phyloP scores from a whole-genome alignment of 2,888 invertebrate genomes.

The Pedicia rivosa region DNA sequence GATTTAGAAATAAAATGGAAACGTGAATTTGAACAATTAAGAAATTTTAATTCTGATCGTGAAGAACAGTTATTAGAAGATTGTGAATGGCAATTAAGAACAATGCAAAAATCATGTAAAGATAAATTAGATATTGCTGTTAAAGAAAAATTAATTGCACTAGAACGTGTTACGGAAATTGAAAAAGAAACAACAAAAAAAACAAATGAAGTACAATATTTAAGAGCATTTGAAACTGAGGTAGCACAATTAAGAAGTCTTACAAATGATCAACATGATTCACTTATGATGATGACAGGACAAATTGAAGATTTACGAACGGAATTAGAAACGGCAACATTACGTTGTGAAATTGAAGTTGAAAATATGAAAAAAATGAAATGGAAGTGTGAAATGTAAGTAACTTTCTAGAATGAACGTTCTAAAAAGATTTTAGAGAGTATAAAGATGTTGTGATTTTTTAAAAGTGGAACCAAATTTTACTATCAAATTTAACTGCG shows the following conservation, averaged over 20 bases:
- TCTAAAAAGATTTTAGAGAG: too few species aligned
- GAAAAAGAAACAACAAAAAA: conserved; percentile 21
- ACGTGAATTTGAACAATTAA: conserved; percentile 42
- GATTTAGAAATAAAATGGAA: conserved; percentile 42
- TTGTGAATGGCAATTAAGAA: conserved; percentile 71
- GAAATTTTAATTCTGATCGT: conserved; percentile 45
- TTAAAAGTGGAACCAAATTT: too few species aligned
- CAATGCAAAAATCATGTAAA: conserved; percentile 54
- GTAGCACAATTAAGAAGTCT: conserved; percentile 37
- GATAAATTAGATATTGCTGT: conserved; percentile 44
- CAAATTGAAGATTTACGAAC: conserved; percentile 37
- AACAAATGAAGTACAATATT: conserved; percentile 28
- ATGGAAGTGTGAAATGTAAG: conserved; percentile 29
- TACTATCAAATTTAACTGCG: too few species aligned
- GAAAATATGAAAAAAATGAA: conserved; percentile 31
- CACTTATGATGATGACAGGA: conserved; percentile 33
- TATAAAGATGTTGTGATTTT: too few species aligned
- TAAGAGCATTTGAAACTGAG: conserved; percentile 39
- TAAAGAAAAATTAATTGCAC: conserved; percentile 37
- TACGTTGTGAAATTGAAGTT: conserved; percentile 34
- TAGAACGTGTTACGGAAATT: conserved; percentile 24
- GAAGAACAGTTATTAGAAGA: conserved; percentile 61
- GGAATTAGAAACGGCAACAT: conserved; percentile 35
- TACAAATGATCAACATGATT: conserved; percentile 37
- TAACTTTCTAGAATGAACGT: not conserved